A percentile compares a stretch with the other conserved stretches of the same genome.
Conservation (phyloP, 2,113 vertebrate species). For the Tichodroma muraria region DNA sequence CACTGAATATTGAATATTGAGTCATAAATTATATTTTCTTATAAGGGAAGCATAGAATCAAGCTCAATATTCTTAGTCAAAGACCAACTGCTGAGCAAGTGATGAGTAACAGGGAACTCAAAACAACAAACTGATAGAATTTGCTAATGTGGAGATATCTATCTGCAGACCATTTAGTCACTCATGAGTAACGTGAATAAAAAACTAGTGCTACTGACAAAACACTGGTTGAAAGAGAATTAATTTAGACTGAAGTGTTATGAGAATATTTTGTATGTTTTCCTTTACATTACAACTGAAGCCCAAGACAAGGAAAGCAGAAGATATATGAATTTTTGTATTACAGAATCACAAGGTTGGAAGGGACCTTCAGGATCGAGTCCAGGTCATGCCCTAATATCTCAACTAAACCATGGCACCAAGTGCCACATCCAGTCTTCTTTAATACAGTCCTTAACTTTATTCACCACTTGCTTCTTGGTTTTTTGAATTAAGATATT, state of each 20-base stretch:
- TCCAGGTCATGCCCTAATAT: no score
- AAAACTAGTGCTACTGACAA: background rate
- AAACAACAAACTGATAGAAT: background rate
- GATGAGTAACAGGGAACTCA: background rate
- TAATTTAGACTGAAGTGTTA: background rate
- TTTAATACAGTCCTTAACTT: background rate
- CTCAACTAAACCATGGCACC: no score
- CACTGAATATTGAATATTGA: background rate
- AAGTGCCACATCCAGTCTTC: no score
- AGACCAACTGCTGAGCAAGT: background rate
- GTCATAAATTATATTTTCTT: background rate
- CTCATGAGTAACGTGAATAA: background rate
- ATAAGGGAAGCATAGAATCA: background rate
- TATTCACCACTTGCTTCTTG: background rate
- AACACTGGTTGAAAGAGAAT: background rate
- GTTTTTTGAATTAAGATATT: background rate
- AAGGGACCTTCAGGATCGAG: no score
- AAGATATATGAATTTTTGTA: background rate
- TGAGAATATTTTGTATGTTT: background rate
- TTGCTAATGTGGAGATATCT: background rate
- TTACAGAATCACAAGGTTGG: no score
- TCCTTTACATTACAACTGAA: background rate
- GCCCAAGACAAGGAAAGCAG: background rate
- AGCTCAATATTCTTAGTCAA: background rate
- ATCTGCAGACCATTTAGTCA: background rate